phyloP scores from a whole-genome alignment of 2,113 vertebrate genomes.

The Vimba vimba region DNA sequence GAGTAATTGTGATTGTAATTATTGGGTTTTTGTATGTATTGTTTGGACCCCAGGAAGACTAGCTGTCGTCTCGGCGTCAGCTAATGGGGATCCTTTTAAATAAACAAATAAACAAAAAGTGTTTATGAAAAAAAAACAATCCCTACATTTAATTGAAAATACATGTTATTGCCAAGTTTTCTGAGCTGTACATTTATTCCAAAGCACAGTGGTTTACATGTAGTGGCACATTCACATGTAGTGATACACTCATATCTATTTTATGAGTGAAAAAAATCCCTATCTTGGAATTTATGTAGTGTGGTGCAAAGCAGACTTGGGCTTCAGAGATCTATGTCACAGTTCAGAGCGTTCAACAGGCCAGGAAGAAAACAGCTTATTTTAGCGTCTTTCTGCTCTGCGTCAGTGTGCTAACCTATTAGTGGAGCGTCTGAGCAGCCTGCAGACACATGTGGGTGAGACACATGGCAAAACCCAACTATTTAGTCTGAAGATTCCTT shows the following conservation, averaged over 20 bases:
- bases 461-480: constrained; percentile 30
- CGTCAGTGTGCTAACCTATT: neutral
- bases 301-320: neutral
- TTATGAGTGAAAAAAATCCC: neutral
- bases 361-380: constrained; percentile 27
- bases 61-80: too few species aligned
- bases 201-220: neutral
- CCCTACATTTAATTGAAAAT: too few species aligned
- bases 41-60: too few species aligned
- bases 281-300: neutral
- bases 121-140: too few species aligned
- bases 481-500: constrained; percentile 51
- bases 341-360: neutral
- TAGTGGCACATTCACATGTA: neutral
- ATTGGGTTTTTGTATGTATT: too few species aligned
- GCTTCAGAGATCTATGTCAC: constrained; percentile 12
- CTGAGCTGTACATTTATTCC: neutral
- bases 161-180: too few species aligned
- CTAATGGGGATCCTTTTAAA: too few species aligned
- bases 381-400: constrained; percentile 19
- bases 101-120: too few species aligned
- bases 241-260: neutral
- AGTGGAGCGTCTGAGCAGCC: constrained; percentile 23
- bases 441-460: constrained; percentile 51
- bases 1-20: too few species aligned